Evolutionary conservation across 2,113 vertebrate species (phyloP), one percentile per base, ranked within the genome.

Genomic region (Spizaetus ornatus): DNA sequence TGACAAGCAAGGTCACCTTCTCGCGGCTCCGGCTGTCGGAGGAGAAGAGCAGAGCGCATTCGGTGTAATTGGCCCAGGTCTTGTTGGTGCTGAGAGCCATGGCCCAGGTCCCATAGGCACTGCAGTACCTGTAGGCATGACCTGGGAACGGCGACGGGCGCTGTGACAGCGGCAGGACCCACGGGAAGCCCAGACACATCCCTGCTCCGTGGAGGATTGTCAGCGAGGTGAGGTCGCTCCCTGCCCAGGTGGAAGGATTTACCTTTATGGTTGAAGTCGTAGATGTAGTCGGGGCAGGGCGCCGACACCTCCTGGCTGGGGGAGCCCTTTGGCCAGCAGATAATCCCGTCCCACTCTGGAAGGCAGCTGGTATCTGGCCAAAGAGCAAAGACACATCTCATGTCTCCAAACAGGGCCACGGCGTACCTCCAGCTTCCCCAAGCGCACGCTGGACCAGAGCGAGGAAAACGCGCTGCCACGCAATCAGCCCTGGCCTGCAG

Each of bases 31-130:
- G 97, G 82, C 98, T 97, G 91, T 98, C 98, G 0, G 98, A 97
- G 58, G 97, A 98, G 86, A 99, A 97, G 97, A 98, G 98, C 42
- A 98, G 88, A 31, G 98, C 99, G 43, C 99, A 99, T 82, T 99
- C 99, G 0, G 98, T 98, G 98, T 99, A 99, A 91, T 99, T 99
- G n/a, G 99, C 99, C 99, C 99, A 99, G 20, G 99, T 99, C 87
- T 98, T 99, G 97, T 99, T 99, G 90, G 98, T 91, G 80, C 98
- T 98, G 56, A 97, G 90, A 15, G 98, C 99, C 97, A 98, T 76
- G 76, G 99, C 98, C 99, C 99, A 99, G 61, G 84, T 98, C 20
- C 99, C 99, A 0, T 95, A 91, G 6, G 92, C 70, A 4, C 98
- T 98, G 96, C 99, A 99, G 91, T 97, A 98, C 78, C 99, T 98